Base-by-base conservation (phyloP, 2,113 vertebrate species). In the Petrocephalus microphthalmus region DNA sequence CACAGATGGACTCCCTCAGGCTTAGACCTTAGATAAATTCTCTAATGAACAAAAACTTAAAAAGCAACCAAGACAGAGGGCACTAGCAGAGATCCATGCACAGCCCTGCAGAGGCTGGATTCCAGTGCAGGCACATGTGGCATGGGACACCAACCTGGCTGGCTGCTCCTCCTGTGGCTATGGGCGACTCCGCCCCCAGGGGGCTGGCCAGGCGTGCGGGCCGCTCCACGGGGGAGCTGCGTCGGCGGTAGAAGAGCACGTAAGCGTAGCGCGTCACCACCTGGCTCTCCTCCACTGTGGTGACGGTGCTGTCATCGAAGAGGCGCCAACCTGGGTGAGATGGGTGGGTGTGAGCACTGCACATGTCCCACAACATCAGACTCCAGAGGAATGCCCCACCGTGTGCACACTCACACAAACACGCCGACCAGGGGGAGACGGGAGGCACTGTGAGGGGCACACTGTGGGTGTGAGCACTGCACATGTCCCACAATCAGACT, bases 301-400 rank as follows among this genome's bases (percentile, higher is more conserved):
- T 99, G 89, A 99, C 98, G 0, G 98, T 99, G 94, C 98, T 99
- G 95, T 99, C 98, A 0, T 99, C 98, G 2, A 99, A 99, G 86
- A 99, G 94, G 91, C 98, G 96, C 98, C 98, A 99, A 91, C 98
- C 98, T 99, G 93, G 6, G 15, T 33, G 47, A 53, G 7, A 51
- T 15, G 33, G n/a, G 10, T 2, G 29, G 42, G 42, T 10, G 11
- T 52, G n/a, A 49, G 19, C 10, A 81, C 15, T 67, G 17, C 6
- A 67, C 1, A 25, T 67, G 19, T 67, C 2, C 25, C 45, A 82
- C 74, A 82, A 45, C 78, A 82, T 54, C 84, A 11, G 42, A 82
- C 78, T 47, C 45, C 13, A 33, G 71, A 74, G 33, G 42, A 49
- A 25, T 33, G 2, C 5, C 10, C 17, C 78, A 82, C 42, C 19